Conservation (phyloP, 2,888 invertebrate genomes). For the Lamellibrachia satsuma region DNA sequence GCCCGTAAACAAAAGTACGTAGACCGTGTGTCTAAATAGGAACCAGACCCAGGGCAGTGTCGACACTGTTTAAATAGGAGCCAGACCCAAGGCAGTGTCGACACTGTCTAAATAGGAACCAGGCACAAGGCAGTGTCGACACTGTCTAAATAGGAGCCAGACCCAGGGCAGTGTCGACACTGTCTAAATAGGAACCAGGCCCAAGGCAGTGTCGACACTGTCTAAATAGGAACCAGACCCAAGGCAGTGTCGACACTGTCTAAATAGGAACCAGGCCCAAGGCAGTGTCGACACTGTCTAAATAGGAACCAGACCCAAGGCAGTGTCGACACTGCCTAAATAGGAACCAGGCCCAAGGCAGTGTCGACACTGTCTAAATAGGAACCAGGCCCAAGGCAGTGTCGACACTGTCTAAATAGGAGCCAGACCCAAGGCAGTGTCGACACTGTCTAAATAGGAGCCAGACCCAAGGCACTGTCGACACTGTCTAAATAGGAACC, state of each 20-base stretch:
- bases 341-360: not conserved
- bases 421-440: not conserved
- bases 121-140: not conserved
- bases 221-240: not conserved
- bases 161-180: not conserved
- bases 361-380: not conserved
- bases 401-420: not conserved
- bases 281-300: not conserved
- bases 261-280: not conserved
- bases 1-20: not conserved
- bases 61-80: not conserved
- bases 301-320: not conserved
- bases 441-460: not conserved
- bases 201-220: not conserved
- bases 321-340: not conserved
- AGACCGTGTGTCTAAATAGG: not conserved
- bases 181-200: not conserved
- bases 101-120: not conserved
- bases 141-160: not conserved
- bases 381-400: not conserved
- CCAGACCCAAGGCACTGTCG: not conserved
- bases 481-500: not conserved
- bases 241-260: not conserved
- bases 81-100: not conserved
- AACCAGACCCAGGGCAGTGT: not conserved